Percentiles rank a stretch among this genome's conserved stretches.
phyloP scores from a whole-genome alignment of 64 coral and sea anemone species.

The Actinia tenebrosa region DNA sequence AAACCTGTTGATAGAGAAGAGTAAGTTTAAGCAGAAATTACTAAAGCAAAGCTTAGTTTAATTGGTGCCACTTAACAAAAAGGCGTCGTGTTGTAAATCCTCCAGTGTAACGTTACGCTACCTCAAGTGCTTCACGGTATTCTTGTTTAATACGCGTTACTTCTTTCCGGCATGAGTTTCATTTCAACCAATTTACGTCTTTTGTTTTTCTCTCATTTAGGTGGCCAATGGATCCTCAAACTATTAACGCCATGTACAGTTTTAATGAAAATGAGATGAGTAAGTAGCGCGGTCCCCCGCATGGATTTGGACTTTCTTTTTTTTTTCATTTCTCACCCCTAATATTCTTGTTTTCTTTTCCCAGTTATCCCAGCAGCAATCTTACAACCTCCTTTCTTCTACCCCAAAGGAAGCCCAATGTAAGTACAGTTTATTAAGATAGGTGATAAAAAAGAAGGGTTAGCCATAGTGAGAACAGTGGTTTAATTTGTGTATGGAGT shows the following conservation, averaged over 20 bases:
- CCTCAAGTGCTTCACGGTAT: no score
- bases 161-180: no score
- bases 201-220: conserved; percentile 18
- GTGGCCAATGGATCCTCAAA: conserved; percentile 99
- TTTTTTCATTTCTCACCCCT: background rate
- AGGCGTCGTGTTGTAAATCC: no score
- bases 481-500: no score
- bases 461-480: no score
- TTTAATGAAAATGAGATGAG: conserved; percentile 99
- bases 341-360: background rate
- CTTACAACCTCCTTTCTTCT: conserved; percentile 94
- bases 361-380: conserved; percentile 95
- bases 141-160: no score
- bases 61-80: no score
- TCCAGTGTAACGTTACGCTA: no score
- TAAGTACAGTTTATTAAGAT: conserved; percentile 2
- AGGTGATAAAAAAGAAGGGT: no score
- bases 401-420: conserved; percentile 81
- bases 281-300: conserved; percentile 25
- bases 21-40: conserved; percentile 53
- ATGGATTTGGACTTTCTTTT: background rate
- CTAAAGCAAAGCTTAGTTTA: no score
- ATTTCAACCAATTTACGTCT: background rate
- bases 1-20: conserved; percentile 96
- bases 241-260: conserved; percentile 99